Evolutionary conservation across 2,888 invertebrate species (phyloP), one percentile per base, ranked within the genome.

Genomic region (Mechanitis messenoides): DNA sequence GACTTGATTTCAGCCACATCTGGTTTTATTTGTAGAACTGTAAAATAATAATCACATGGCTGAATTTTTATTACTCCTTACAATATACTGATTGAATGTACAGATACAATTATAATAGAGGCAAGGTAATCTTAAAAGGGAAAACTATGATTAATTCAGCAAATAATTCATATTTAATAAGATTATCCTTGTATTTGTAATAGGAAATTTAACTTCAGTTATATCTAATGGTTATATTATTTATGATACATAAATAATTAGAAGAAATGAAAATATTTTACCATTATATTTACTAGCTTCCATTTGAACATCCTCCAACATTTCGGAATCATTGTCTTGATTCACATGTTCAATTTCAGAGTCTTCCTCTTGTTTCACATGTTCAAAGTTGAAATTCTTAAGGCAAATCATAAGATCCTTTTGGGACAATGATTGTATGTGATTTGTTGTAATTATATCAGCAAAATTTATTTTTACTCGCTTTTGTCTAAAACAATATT

Each of bases 241-340:
- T 11, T 1, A 11, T 20, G 20, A 53, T 28, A 53, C 12, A 53
- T 50, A n/a, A 20, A 12, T 46, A 20, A 28, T n/a, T 5, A n/a
- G n/a, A 20, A 47, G n/a, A 31, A 50, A 1, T 31, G 31, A 31
- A 50, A 9, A 50, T 11, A 42, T 47, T 70, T 74, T 75, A 89
- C 89, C 83, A 73, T 89, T 83, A 78, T 89, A 90, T 85, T 89
- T 90, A 67, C 83, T 87, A 33, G 71, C 76, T 64, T 86, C 87
- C 12, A 69, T 56, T 63, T 84, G 84, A 33, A 69, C 58, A 6
- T 72, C 69, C 35, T 74, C 77, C 35, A 70, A 72, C 72, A 78
- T 73, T 35, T 76, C 71, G n/a, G 75, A 78, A 38, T 80, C 77
- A 7, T 70, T 64, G 5, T 66, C 53, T 31, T 67, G 61, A 53